Evolutionary conservation across 2,888 invertebrate species (phyloP).

Genomic region (Tricholauxania praeusta): DNA sequence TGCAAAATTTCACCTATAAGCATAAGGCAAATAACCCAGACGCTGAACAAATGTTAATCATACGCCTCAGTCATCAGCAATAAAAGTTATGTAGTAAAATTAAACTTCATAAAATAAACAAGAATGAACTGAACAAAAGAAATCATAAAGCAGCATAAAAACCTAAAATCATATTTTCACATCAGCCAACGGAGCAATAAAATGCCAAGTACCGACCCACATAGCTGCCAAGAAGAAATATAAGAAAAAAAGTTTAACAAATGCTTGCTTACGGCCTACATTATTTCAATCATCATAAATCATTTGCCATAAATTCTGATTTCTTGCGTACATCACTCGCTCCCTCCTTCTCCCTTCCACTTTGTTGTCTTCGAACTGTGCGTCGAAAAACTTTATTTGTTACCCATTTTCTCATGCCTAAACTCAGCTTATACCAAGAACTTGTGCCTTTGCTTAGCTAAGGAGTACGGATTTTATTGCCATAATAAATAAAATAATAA

Average conservation of each 20-base stretch:
- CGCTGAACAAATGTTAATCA: slow-evolving; percentile 61
- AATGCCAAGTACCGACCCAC: too few relatives aligned
- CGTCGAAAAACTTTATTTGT: not conserved
- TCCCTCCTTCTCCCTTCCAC: not conserved
- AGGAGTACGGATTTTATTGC: not conserved
- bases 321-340: not conserved
- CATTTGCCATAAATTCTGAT: slow-evolving; percentile 43
- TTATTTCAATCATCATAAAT: slow-evolving; percentile 63
- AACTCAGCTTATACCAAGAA: not conserved
- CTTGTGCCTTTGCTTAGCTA: not conserved
- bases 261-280: slow-evolving; percentile 51
- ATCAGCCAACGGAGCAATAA: not conserved
- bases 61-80: slow-evolving; percentile 50
- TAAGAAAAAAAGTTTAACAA: slow-evolving; percentile 7
- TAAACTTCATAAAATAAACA: not conserved
- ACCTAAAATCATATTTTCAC: slow-evolving; percentile 12
- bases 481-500: too few relatives aligned
- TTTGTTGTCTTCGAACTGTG: not conserved
- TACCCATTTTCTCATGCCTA: not conserved
- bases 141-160: not conserved
- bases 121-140: not conserved
- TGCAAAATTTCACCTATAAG: not conserved
- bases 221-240: not conserved
- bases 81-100: slow-evolving; percentile 1
- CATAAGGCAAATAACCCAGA: slow-evolving; percentile 4